Conservation (phyloP, 1,140 invertebrate genomes). For the Saxidomus purpurata region DNA sequence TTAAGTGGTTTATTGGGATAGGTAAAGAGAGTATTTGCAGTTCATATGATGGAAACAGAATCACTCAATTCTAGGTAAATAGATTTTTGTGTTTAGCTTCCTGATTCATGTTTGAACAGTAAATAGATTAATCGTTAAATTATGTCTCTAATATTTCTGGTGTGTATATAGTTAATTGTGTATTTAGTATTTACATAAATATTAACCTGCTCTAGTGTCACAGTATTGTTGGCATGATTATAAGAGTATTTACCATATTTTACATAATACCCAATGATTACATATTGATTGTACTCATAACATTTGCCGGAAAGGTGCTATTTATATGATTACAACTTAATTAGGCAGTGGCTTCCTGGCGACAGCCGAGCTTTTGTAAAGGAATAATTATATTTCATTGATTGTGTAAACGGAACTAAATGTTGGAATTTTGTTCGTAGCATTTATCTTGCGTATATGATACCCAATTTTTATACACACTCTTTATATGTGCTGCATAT, state of each 20-base stretch:
- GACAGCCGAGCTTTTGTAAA: neutral
- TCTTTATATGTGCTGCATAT: neutral
- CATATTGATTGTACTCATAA: slow-evolving; percentile 5
- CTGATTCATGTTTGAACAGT: neutral
- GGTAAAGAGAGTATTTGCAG: slow-evolving; percentile 4
- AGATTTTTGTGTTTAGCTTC: neutral
- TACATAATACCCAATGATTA: neutral
- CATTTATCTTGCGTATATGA: too few species aligned
- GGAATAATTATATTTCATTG: slow-evolving; percentile 9
- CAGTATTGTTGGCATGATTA: neutral
- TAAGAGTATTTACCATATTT: slow-evolving; percentile 4
- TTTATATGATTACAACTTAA: neutral
- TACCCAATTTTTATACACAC: too few species aligned
- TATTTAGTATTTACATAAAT: neutral
- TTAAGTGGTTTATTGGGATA: neutral
- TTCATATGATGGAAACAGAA: slow-evolving; percentile 23
- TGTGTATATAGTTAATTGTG: too few species aligned
- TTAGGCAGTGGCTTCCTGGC: slow-evolving; percentile 10
- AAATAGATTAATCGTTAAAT: neutral
- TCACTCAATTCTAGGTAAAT: slow-evolving; percentile 33
- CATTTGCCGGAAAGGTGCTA: slow-evolving; percentile 3
- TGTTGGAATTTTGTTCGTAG: too few species aligned
- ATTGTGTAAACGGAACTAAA: neutral
- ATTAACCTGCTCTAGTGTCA: neutral
- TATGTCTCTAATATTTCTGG: neutral